Percentiles rank a stretch among this genome's conserved stretches.
These are phyloP conservation scores for Idaea biselata DNA, from an alignment of 2,888 invertebrate species.

Conservation along the genomic window DNA sequence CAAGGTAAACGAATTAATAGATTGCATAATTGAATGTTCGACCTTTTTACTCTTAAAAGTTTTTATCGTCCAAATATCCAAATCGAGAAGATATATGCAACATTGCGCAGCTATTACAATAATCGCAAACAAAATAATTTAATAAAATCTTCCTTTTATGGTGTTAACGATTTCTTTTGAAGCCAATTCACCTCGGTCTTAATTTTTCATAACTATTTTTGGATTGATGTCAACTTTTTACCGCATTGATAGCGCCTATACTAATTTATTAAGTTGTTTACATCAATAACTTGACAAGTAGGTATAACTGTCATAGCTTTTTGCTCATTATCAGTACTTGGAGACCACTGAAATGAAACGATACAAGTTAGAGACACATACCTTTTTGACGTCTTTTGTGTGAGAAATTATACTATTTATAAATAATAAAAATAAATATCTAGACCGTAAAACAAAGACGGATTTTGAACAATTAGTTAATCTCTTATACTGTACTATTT, in stretches of 20 bases:
- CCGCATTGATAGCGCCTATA: background rate
- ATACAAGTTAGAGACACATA: no score
- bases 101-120: slow-evolving; percentile 10
- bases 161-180: slow-evolving; percentile 14
- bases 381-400: background rate
- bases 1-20: background rate
- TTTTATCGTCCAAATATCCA: slow-evolving; percentile 16
- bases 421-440: no score
- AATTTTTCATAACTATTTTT: slow-evolving; percentile 20
- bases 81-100: slow-evolving; percentile 18
- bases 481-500: no score
- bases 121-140: slow-evolving; percentile 6
- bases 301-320: background rate
- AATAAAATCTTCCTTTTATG: slow-evolving; percentile 29
- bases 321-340: background rate
- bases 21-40: slow-evolving; percentile 6
- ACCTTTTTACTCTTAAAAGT: slow-evolving; percentile 16
- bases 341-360: no score
- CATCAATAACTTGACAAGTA: background rate
- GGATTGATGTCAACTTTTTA: slow-evolving; percentile 16
- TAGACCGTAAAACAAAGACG: no score
- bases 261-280: background rate
- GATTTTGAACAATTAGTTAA: no score
- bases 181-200: slow-evolving; percentile 27
- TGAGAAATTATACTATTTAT: background rate